A percentile compares a stretch with the other conserved stretches of the same genome.
phyloP scores from a whole-genome alignment of 2,888 invertebrate genomes.

The Rhagium mordax region DNA sequence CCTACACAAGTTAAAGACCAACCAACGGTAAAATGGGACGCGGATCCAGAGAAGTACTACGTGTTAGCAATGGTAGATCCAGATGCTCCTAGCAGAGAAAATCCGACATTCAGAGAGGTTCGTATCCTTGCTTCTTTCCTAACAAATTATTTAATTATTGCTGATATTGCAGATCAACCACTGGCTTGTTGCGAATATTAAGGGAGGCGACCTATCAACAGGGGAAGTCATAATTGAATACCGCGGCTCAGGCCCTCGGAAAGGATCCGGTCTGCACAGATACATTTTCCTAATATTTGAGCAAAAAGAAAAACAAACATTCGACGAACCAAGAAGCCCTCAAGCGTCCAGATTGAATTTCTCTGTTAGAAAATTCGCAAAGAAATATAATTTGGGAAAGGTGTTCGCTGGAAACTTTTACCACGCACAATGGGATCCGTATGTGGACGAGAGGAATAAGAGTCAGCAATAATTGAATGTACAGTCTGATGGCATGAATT shows the following conservation, averaged over 20 bases:
- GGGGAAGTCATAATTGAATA: constrained; percentile 86
- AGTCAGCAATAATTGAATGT: background rate
- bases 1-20: constrained; percentile 80
- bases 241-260: constrained; percentile 87
- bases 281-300: constrained; percentile 77
- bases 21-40: constrained; percentile 79
- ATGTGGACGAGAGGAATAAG: background rate
- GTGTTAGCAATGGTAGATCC: constrained; percentile 82
- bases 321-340: constrained; percentile 52
- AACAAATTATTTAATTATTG: no score
- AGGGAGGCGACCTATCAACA: constrained; percentile 77
- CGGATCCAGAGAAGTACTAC: constrained; percentile 75
- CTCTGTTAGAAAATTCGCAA: constrained; percentile 83
- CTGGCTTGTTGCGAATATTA: constrained; percentile 92
- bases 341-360: constrained; percentile 72
- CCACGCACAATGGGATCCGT: constrained; percentile 85
- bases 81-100: constrained; percentile 89
- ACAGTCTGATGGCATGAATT: no score
- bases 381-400: constrained; percentile 84
- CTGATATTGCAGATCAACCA: constrained; percentile 74
- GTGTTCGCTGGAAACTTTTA: constrained; percentile 92
- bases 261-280: constrained; percentile 79
- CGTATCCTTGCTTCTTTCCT: background rate
- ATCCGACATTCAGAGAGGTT: constrained; percentile 86
- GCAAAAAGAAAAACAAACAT: constrained; percentile 60